phyloP scores from a whole-genome alignment of 2,888 invertebrate species.

The Drosophila nr. perissopoda region DNA sequence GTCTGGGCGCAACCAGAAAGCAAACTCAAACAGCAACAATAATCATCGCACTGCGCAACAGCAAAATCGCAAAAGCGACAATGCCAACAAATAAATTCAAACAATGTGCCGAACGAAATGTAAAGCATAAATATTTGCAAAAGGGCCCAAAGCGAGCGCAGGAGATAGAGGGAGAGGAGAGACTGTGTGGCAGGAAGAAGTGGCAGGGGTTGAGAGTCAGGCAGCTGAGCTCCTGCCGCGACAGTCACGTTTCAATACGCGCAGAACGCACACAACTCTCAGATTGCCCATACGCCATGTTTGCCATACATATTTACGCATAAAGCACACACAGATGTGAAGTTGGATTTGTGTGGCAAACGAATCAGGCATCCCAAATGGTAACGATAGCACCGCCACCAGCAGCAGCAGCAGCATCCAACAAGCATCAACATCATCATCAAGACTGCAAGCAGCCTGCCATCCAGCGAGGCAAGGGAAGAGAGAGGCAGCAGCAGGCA shows the following conservation, averaged over 20 bases:
- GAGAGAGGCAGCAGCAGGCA: background rate
- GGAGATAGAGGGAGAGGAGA: conserved; percentile 5
- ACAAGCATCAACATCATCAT: conserved; percentile 41
- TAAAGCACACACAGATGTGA: conserved; percentile 49
- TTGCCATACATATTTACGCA: conserved; percentile 73
- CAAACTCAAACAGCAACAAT: conserved; percentile 59
- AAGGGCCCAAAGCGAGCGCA: conserved; percentile 58
- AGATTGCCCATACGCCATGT: conserved; percentile 79
- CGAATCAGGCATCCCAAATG: conserved; percentile 27
- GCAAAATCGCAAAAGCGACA: conserved; percentile 67
- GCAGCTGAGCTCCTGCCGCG: conserved; percentile 72
- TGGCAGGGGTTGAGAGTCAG: conserved; percentile 22
- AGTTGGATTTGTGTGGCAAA: background rate
- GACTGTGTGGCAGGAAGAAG: background rate
- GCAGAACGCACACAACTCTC: conserved; percentile 51
- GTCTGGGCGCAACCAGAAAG: conserved; percentile 61
- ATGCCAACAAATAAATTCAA: conserved; percentile 78
- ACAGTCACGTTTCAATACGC: conserved; percentile 70
- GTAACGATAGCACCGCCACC: conserved; percentile 41
- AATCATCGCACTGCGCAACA: conserved; percentile 67
- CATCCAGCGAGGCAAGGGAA: background rate
- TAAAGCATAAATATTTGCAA: conserved; percentile 79
- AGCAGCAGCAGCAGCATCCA: background rate
- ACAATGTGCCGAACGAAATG: conserved; percentile 80
- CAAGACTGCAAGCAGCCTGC: conserved; percentile 27